phyloP scores from a whole-genome alignment of 2,797 vertebrate species.

The Argentina silus region DNA sequence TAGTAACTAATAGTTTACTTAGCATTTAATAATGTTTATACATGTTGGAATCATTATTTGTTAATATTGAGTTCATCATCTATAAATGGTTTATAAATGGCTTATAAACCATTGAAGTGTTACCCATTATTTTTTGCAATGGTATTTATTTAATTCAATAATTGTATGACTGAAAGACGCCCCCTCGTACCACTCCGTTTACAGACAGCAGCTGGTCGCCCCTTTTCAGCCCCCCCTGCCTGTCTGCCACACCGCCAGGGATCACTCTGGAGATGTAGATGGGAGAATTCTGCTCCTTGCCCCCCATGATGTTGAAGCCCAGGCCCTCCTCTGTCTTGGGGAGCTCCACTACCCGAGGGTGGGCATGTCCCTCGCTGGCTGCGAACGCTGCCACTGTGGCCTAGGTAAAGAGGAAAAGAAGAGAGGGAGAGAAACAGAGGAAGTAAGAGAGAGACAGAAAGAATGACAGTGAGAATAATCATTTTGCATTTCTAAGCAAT shows the following conservation, averaged over 20 bases:
- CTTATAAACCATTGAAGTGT: no score
- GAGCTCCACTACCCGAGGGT: conserved; percentile 90
- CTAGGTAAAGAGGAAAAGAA: conserved; percentile 58
- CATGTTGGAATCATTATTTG: no score
- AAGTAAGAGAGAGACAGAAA: not conserved
- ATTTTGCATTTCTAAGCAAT: not conserved
- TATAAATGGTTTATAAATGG: no score
- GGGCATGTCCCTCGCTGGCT: conserved; percentile 91
- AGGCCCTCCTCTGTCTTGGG: conserved; percentile 93
- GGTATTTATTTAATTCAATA: no score
- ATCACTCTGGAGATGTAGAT: conserved; percentile 95
- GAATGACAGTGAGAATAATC: not conserved
- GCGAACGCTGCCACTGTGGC: conserved; percentile 92
- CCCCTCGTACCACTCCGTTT: conserved; percentile 85
- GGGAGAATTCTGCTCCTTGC: conserved; percentile 93
- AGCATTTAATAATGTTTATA: no score
- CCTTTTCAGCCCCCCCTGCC: conserved; percentile 90
- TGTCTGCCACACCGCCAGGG: conserved; percentile 89
- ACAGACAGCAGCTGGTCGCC: conserved; percentile 92
- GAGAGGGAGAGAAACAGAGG: fast-evolving
- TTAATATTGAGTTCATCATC: no score
- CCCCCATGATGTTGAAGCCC: conserved; percentile 95
- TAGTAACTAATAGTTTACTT: no score
- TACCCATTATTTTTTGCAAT: no score
- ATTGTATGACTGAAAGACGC: no score